A percentile compares a stretch with the other conserved stretches of the same genome.
Conservation (phyloP, 2,113 vertebrate genomes). For the Calidris pygmaea region DNA sequence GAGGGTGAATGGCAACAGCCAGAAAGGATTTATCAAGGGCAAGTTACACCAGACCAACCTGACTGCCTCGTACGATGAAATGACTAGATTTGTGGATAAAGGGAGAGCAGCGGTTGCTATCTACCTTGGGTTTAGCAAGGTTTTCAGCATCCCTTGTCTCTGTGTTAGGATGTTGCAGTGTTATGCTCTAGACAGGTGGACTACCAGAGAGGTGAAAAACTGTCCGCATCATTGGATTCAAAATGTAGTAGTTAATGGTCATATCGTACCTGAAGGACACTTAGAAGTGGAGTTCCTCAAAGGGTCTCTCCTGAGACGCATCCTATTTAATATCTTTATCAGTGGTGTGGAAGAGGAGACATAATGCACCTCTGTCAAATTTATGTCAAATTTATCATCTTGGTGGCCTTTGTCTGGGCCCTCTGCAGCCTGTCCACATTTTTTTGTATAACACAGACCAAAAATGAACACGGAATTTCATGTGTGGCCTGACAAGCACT, state of each 20-base stretch:
- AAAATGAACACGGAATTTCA: neutral
- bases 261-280: neutral
- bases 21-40: neutral
- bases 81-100: neutral
- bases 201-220: neutral
- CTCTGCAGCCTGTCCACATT: neutral
- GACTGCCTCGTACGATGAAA: neutral
- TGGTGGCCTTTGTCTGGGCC: too few relatives aligned
- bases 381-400: neutral
- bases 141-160: neutral
- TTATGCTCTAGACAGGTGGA: neutral
- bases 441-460: neutral
- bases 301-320: neutral
- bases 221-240: neutral
- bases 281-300: neutral
- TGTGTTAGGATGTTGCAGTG: neutral
- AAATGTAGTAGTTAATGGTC: neutral
- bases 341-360: neutral
- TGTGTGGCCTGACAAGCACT: neutral
- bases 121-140: neutral
- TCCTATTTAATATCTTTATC: neutral
- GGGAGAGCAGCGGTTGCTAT: accelerated
- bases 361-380: too few relatives aligned
- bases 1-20: neutral
- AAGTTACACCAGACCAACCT: neutral